Evolutionary conservation across 2,113 vertebrate genomes (phyloP).

Genomic region (Corythornis madagascariensis): DNA sequence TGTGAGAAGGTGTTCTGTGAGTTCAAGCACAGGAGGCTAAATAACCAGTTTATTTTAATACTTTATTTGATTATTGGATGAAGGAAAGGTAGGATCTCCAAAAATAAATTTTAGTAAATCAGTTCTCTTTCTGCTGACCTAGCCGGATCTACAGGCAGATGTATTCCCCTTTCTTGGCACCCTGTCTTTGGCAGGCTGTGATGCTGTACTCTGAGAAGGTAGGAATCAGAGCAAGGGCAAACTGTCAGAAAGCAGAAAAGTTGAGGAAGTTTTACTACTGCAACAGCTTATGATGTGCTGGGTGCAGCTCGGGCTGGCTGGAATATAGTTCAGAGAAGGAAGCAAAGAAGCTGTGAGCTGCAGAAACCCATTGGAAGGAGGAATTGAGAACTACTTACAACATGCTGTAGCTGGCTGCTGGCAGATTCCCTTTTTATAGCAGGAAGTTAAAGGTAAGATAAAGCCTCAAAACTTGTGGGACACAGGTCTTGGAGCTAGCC

Average conservation of each 20-base stretch:
- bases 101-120: not conserved
- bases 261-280: not conserved
- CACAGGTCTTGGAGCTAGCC: not conserved
- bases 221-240: conserved; percentile 32
- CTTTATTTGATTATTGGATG: not conserved
- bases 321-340: conserved; percentile 1
- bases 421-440: not conserved
- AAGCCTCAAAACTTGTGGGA: not conserved
- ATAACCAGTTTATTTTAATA: not conserved
- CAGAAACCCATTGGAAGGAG: not conserved
- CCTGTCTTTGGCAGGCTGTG: not conserved
- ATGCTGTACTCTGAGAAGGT: not conserved
- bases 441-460: not conserved
- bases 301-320: not conserved
- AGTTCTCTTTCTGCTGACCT: not conserved
- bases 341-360: not conserved
- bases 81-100: not conserved
- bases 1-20: not conserved
- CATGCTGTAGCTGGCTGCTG: not conserved
- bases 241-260: conserved; percentile 11
- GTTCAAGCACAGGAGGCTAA: not conserved
- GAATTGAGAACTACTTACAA: not conserved
- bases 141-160: not conserved
- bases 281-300: not conserved
- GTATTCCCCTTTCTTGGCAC: conserved; percentile 2